Conservation (phyloP, 2,797 vertebrate species). For the Masticophis lateralis region DNA sequence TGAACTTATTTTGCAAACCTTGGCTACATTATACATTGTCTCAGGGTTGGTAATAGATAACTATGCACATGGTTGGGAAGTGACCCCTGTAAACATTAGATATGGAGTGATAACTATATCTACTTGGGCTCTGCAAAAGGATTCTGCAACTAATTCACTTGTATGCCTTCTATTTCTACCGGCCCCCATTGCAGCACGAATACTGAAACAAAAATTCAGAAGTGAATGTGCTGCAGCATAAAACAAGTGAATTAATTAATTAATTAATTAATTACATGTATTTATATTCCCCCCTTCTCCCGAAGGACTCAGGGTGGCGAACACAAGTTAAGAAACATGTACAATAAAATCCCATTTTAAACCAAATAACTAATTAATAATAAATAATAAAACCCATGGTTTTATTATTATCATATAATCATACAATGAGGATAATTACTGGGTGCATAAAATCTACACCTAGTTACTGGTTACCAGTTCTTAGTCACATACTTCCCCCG, state of each 20-base stretch:
- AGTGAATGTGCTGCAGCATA: background rate
- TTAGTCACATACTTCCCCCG: too few species aligned
- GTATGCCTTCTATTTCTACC: background rate
- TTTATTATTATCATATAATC: too few species aligned
- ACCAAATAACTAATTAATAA: too few species aligned
- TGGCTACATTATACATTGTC: background rate
- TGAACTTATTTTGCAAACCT: background rate
- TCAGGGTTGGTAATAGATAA: background rate
- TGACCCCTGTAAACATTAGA: background rate
- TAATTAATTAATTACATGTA: too few species aligned
- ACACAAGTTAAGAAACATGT: too few species aligned
- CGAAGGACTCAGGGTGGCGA: too few species aligned
- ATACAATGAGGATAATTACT: too few species aligned
- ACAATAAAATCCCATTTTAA: too few species aligned
- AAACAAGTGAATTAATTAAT: background rate
- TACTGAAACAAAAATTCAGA: background rate
- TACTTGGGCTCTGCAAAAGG: background rate
- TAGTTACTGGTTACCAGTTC: too few species aligned
- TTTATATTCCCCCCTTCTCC: too few species aligned
- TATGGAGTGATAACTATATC: background rate
- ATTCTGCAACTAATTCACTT: background rate
- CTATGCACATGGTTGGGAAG: background rate
- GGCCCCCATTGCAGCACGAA: background rate
- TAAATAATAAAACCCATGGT: too few species aligned
- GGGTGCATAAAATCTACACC: too few species aligned